A percentile compares a stretch with the other conserved stretches of the same genome.
phyloP scores from a whole-genome alignment of 2,888 invertebrate species.

The Hoplodrina blanda region DNA sequence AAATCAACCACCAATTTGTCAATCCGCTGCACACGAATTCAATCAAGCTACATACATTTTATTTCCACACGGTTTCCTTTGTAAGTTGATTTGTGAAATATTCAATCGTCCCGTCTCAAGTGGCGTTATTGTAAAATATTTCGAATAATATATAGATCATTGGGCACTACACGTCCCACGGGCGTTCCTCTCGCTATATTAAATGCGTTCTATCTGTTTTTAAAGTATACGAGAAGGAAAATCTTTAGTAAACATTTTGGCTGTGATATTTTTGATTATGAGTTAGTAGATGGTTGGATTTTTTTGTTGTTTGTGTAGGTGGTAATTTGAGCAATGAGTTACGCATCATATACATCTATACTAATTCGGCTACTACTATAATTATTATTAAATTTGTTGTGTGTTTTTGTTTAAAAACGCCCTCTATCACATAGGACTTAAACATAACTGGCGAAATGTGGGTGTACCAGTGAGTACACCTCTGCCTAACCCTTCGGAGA shows the following conservation, averaged over 20 bases:
- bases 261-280: background rate
- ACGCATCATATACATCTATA: too few relatives aligned
- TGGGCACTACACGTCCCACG: slow-evolving; percentile 37
- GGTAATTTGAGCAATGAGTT: background rate
- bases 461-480: too few relatives aligned
- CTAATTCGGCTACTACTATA: too few relatives aligned
- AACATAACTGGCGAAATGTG: too few relatives aligned
- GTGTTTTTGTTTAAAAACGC: too few relatives aligned
- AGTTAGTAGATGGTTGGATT: background rate
- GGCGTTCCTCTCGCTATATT: slow-evolving; percentile 30
- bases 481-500: too few relatives aligned
- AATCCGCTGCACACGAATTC: slow-evolving; percentile 65
- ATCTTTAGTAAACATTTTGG: slow-evolving; percentile 3
- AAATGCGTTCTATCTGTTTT: slow-evolving; percentile 10
- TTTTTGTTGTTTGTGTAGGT: background rate
- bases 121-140: slow-evolving; percentile 63
- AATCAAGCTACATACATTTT: slow-evolving; percentile 66
- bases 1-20: slow-evolving; percentile 67
- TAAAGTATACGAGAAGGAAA: background rate
- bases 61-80: slow-evolving; percentile 63
- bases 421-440: too few relatives aligned
- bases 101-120: slow-evolving; percentile 57
- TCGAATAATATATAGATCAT: slow-evolving; percentile 52
- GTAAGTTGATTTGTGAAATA: slow-evolving; percentile 63
- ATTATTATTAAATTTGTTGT: too few relatives aligned